Percentiles rank a stretch among this genome's conserved stretches.
Evolutionary conservation across 1,140 invertebrate genomes (phyloP).

Genomic region (Ostrea edulis): DNA sequence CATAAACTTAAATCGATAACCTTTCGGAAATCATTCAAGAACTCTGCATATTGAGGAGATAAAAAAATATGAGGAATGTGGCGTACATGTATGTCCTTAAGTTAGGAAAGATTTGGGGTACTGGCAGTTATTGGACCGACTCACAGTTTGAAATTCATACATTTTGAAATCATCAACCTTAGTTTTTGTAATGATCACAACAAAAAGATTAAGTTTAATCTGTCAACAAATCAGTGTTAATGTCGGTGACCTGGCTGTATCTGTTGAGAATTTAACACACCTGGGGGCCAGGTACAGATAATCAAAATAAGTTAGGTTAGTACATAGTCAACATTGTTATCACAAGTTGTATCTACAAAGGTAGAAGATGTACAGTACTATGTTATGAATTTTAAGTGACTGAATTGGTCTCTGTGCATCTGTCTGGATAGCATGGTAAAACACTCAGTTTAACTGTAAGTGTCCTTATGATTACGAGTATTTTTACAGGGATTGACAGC

Average conservation of each 20-base stretch:
- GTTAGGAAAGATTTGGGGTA: no score
- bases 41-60: no score
- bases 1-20: no score
- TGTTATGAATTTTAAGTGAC: no score
- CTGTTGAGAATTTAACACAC: not conserved
- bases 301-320: not conserved
- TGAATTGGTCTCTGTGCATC: no score
- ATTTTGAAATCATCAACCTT: conserved; percentile 19
- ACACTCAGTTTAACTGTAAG: no score
- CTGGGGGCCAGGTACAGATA: conserved; percentile 8
- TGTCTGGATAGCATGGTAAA: no score
- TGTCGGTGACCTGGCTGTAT: not conserved
- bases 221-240: conserved; percentile 1
- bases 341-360: not conserved
- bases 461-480: no score
- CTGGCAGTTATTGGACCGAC: not conserved
- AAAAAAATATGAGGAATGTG: no score
- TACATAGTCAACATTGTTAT: not conserved
- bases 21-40: no score
- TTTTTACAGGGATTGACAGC: no score
- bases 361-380: not conserved
- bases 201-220: conserved; percentile 26
- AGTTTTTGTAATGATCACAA: not conserved
- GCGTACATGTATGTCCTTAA: no score
- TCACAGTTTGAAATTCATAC: conserved; percentile 16